A percentile compares a stretch with the other conserved stretches of the same genome.
These are phyloP conservation scores for Phymatocera aterrima DNA, from an alignment of 2,888 invertebrate genomes.

Conservation along the genomic window DNA sequence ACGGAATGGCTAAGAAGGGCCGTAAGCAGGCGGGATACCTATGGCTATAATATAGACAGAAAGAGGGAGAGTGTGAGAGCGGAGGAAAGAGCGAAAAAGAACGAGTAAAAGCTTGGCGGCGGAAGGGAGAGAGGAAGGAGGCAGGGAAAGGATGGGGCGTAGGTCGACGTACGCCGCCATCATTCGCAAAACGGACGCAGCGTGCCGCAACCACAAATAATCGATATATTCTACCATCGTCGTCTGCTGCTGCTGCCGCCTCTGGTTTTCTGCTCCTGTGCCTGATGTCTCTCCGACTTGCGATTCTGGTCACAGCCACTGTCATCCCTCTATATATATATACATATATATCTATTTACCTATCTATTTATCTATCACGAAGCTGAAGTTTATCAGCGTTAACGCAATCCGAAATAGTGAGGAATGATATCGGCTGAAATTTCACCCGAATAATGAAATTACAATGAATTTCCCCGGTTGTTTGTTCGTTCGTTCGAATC, in stretches of 20 bases:
- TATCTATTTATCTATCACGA: constrained; percentile 46
- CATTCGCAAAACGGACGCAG: constrained; percentile 53
- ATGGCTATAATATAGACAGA: background rate
- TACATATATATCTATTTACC: background rate
- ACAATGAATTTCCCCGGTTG: too few species aligned
- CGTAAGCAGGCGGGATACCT: background rate
- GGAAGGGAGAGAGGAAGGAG: constrained; percentile 18
- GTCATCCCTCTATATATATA: background rate
- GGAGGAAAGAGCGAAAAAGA: background rate
- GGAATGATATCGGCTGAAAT: too few species aligned
- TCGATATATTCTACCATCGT: constrained; percentile 68
- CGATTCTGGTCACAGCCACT: background rate
- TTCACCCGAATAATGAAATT: too few species aligned
- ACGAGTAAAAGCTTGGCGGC: too few species aligned
- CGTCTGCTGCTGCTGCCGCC: constrained; percentile 49
- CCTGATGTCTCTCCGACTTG: constrained; percentile 31
- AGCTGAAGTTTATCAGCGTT: too few species aligned
- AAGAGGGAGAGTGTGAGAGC: background rate
- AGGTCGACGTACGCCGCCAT: constrained; percentile 43
- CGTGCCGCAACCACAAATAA: constrained; percentile 64
- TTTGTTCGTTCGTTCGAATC: too few species aligned
- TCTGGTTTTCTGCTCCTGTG: constrained; percentile 38
- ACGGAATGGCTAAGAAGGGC: background rate
- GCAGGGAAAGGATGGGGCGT: constrained; percentile 23
- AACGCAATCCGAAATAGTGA: too few species aligned